phyloP scores from a whole-genome alignment of 2,797 vertebrate species.

The Gambusia yucatana region DNA sequence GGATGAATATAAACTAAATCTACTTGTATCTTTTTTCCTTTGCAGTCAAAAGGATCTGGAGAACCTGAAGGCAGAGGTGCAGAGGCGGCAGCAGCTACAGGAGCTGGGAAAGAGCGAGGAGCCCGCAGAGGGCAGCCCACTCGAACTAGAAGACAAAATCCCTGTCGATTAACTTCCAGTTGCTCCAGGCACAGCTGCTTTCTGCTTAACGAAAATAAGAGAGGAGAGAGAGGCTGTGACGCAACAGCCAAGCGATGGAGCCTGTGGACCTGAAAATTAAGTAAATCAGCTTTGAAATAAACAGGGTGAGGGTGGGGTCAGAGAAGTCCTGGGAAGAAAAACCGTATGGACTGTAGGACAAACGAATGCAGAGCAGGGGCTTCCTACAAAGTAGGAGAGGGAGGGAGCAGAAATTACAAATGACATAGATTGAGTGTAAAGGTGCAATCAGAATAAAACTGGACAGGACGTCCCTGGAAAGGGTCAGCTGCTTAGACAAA shows the following conservation, averaged over 20 bases:
- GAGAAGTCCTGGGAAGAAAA: slow-evolving; percentile 53
- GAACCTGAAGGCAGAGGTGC: slow-evolving; percentile 96
- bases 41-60: slow-evolving; percentile 97
- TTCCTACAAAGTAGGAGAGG: slow-evolving; percentile 60
- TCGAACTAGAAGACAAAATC: slow-evolving; percentile 82
- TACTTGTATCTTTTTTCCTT: background rate
- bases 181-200: slow-evolving; percentile 56
- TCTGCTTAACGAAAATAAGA: slow-evolving; percentile 42
- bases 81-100: slow-evolving; percentile 93
- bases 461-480: slow-evolving; percentile 34
- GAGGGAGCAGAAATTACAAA: slow-evolving; percentile 48
- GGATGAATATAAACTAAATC: background rate
- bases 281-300: slow-evolving; percentile 74
- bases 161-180: slow-evolving; percentile 78
- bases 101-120: slow-evolving; percentile 86
- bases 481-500: slow-evolving; percentile 49
- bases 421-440: slow-evolving; percentile 52
- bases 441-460: slow-evolving; percentile 65
- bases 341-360: slow-evolving; percentile 57
- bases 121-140: slow-evolving; percentile 65
- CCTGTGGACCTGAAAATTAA: slow-evolving; percentile 72
- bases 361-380: slow-evolving; percentile 44
- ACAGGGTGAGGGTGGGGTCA: slow-evolving; percentile 55
- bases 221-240: slow-evolving; percentile 55
- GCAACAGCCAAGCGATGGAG: slow-evolving; percentile 71